phyloP scores from a whole-genome alignment of 64 coral and sea anemone species.

The Actinia tenebrosa region DNA sequence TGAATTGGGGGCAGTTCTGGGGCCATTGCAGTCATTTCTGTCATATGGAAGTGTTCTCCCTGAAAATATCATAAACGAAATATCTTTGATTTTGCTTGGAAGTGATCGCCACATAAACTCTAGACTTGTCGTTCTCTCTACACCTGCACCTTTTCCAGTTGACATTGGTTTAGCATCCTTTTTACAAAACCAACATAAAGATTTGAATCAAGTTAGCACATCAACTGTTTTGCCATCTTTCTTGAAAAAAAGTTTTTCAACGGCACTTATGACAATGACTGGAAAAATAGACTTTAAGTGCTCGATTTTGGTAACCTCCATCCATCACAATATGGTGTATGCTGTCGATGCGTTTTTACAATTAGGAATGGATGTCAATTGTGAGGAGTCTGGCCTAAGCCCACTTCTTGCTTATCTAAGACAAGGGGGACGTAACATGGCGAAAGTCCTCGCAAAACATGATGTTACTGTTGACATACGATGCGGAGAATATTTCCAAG shows the following conservation, averaged over 20 bases:
- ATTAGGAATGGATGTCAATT: constrained; percentile 28
- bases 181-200: neutral
- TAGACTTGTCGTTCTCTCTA: neutral
- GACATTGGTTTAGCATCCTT: neutral
- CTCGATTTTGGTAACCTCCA: neutral
- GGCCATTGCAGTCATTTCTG: neutral
- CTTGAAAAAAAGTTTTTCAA: neutral
- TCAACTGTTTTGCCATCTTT: neutral
- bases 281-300: neutral
- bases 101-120: neutral
- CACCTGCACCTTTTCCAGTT: neutral
- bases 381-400: neutral
- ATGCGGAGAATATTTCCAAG: constrained; percentile 33
- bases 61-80: neutral
- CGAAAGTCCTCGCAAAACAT: constrained; percentile 18
- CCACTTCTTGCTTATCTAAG: constrained; percentile 29
- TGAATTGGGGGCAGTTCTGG: neutral
- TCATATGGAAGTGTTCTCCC: neutral
- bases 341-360: neutral
- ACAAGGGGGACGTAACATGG: constrained; percentile 22
- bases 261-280: neutral
- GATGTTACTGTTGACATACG: neutral
- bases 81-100: neutral
- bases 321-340: neutral
- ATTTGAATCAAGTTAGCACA: neutral